Evolutionary conservation across 2,888 invertebrate species (phyloP).

Genomic region (Machimus atricapillus): DNA sequence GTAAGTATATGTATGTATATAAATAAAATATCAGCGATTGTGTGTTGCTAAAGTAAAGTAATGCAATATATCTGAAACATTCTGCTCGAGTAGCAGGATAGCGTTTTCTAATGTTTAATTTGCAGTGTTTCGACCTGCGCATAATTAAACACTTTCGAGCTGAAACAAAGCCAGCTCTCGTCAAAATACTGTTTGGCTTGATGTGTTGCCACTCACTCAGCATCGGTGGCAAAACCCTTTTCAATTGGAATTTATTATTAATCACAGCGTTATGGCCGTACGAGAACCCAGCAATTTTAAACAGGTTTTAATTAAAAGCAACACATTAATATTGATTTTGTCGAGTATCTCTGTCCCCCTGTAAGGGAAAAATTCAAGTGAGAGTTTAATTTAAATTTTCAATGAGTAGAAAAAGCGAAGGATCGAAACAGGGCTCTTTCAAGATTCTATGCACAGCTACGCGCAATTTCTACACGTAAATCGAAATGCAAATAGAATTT

Average conservation of each 20-base stretch:
- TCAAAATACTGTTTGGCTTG: not conserved
- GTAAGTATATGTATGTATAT: too few relatives aligned
- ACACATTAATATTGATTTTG: slow-evolving; percentile 39
- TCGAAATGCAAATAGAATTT: slow-evolving; percentile 47
- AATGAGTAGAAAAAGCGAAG: slow-evolving; percentile 27
- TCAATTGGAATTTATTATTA: slow-evolving; percentile 18
- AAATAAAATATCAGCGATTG: too few relatives aligned
- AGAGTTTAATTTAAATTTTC: slow-evolving; percentile 43
- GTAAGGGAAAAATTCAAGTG: slow-evolving; percentile 17
- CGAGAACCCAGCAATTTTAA: slow-evolving; percentile 40
- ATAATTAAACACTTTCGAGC: not conserved
- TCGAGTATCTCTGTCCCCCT: not conserved
- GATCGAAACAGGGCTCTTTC: slow-evolving; percentile 23
- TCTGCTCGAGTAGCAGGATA: not conserved
- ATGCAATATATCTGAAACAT: not conserved
- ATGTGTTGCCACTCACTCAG: not conserved
- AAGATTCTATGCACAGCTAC: slow-evolving; percentile 11
- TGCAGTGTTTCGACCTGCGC: not conserved
- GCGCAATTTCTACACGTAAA: slow-evolving; percentile 32
- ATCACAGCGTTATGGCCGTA: slow-evolving; percentile 1
- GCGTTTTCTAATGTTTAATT: not conserved
- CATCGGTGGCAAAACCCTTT: not conserved
- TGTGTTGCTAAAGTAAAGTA: not conserved
- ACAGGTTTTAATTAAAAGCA: slow-evolving; percentile 45
- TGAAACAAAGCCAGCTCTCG: not conserved